These are phyloP conservation scores for Pseudochromis fuscus DNA, from an alignment of 2,797 vertebrate genomes.

Conservation along the genomic window DNA sequence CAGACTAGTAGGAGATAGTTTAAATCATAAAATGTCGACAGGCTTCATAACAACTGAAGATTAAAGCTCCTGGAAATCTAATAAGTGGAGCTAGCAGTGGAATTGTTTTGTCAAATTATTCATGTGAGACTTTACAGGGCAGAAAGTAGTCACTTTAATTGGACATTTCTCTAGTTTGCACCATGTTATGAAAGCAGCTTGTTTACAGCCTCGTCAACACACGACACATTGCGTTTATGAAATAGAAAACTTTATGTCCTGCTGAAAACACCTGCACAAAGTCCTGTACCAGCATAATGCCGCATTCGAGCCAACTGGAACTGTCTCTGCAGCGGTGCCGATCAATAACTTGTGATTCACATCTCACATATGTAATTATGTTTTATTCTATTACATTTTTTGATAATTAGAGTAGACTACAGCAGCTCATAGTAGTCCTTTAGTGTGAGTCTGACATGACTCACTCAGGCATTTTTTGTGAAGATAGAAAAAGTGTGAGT, in stretches of 20 bases:
- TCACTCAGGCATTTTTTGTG: not conserved
- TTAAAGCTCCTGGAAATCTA: not conserved
- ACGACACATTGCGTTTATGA: not conserved
- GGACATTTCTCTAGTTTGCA: not conserved
- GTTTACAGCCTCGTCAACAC: not conserved
- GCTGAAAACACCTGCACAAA: too few species aligned
- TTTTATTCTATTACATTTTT: conserved; percentile 3
- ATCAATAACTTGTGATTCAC: not conserved
- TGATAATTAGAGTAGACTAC: not conserved
- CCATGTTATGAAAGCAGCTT: conserved; percentile 6
- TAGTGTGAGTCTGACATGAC: not conserved
- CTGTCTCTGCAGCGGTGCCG: not conserved
- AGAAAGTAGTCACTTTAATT: too few species aligned
- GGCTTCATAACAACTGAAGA: not conserved
- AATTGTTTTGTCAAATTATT: conserved; percentile 9
- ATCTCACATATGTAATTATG: not conserved
- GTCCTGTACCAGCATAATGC: not conserved
- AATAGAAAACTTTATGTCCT: too few species aligned
- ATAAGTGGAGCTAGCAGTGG: not conserved
- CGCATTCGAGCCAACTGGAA: conserved; percentile 7
- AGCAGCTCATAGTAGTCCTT: not conserved
- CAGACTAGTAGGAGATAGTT: not conserved
- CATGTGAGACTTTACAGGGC: too few species aligned
- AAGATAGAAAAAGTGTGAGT: not conserved
- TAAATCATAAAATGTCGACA: not conserved